Percentiles rank a stretch among this genome's conserved stretches.
Conservation (phyloP, 1,140 invertebrate species). For the Panagrolaimus sp. region DNA sequence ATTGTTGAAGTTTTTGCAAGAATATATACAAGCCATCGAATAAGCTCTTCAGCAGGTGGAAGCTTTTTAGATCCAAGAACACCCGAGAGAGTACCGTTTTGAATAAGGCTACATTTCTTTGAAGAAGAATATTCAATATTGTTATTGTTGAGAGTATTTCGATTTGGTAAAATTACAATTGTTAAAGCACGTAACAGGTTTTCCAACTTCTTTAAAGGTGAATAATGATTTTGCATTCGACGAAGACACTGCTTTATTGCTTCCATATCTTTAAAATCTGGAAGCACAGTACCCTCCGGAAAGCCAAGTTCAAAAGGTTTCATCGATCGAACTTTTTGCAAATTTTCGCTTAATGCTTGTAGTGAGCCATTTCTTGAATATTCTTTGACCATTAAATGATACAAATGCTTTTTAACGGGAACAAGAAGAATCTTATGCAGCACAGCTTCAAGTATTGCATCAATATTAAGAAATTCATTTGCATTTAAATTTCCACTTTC, state of each 20-base stretch:
- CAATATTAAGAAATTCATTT: slow-evolving; percentile 87
- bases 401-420: slow-evolving; percentile 78
- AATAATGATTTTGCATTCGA: slow-evolving; percentile 79
- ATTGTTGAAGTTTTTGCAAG: slow-evolving; percentile 66
- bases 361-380: slow-evolving; percentile 74
- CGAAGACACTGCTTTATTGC: slow-evolving; percentile 73
- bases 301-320: slow-evolving; percentile 75
- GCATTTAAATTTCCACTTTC: slow-evolving; percentile 71
- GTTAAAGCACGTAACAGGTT: slow-evolving; percentile 77
- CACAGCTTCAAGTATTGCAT: slow-evolving; percentile 82
- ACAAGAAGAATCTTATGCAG: slow-evolving; percentile 80
- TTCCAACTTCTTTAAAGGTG: slow-evolving; percentile 85
- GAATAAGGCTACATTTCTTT: neutral
- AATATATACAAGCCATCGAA: slow-evolving; percentile 63
- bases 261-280: slow-evolving; percentile 71
- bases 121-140: neutral
- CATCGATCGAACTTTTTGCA: slow-evolving; percentile 74
- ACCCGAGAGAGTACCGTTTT: neutral
- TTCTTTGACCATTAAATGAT: slow-evolving; percentile 75
- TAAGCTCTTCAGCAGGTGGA: slow-evolving; percentile 45
- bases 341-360: slow-evolving; percentile 73
- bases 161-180: slow-evolving; percentile 56
- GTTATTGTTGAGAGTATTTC: neutral
- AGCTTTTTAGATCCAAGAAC: slow-evolving; percentile 23
- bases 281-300: slow-evolving; percentile 66